Conservation (phyloP, 2,113 vertebrate species). For the Callospermophilus lateralis region DNA sequence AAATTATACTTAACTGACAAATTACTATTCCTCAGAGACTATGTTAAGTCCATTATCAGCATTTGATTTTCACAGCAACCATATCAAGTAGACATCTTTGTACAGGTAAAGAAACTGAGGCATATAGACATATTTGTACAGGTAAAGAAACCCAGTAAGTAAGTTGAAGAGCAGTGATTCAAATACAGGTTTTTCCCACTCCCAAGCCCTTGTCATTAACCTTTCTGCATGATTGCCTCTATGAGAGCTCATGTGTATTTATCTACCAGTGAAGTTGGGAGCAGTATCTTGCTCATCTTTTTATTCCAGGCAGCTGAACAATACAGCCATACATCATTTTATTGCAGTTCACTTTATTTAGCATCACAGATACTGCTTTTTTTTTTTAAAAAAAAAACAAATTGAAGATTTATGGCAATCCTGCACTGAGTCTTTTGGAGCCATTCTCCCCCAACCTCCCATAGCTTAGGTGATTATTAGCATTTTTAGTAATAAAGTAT, state of each 20-base stretch:
- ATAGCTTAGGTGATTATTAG: background rate
- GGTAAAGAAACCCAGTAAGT: background rate
- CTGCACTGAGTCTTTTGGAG: background rate
- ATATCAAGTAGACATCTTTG: background rate
- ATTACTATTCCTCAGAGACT: background rate
- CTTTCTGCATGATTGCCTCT: background rate
- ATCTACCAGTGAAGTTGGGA: background rate
- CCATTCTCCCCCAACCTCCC: background rate
- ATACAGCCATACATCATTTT: background rate
- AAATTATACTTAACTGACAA: background rate
- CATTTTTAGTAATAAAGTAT: background rate
- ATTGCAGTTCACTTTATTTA: background rate
- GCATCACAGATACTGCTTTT: background rate
- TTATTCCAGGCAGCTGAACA: background rate
- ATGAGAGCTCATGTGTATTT: background rate
- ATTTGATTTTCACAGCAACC: constrained; percentile 26
- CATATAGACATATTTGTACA: background rate
- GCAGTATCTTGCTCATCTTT: background rate
- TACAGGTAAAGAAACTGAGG: background rate
- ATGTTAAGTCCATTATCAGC: background rate
- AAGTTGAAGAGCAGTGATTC: background rate
- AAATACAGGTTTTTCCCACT: background rate
- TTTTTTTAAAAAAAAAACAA: background rate
- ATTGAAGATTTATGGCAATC: background rate
- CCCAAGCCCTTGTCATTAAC: background rate